A percentile compares a stretch with the other conserved stretches of the same genome.
These are phyloP conservation scores for Chlorops oryzae DNA, from an alignment of 1,140 invertebrate genomes.

Conservation along the genomic window DNA sequence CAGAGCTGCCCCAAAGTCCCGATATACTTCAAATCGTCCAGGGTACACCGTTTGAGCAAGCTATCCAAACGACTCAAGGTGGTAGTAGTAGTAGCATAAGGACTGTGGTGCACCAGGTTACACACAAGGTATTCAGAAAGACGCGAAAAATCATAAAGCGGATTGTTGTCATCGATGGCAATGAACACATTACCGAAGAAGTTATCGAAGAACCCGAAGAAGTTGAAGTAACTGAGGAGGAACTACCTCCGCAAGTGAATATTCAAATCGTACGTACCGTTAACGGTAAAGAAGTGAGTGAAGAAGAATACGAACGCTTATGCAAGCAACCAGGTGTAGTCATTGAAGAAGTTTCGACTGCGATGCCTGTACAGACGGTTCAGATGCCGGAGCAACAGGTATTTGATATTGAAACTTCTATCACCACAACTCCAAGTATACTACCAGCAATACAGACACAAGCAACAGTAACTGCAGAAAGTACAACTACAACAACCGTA, in stretches of 20 bases:
- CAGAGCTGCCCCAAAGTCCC: conserved; percentile 26
- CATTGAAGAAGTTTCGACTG: conserved; percentile 43
- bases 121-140: conserved; percentile 66
- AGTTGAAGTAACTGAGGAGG: conserved; percentile 68
- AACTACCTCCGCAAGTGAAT: conserved; percentile 63
- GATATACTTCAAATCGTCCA: too few relatives aligned
- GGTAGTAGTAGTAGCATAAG: conserved; percentile 49
- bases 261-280: conserved; percentile 62
- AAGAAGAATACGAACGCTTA: conserved; percentile 46
- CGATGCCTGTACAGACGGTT: conserved; percentile 10
- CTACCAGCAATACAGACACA: conserved; percentile 20
- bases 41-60: conserved; percentile 20
- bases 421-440: conserved; percentile 33
- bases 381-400: conserved; percentile 36
- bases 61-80: conserved; percentile 22
- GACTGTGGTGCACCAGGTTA: conserved; percentile 73
- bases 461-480: conserved; percentile 19
- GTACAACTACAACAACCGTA: conserved; percentile 26
- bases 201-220: conserved; percentile 76
- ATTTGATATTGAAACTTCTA: conserved; percentile 45
- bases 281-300: conserved; percentile 51
- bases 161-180: conserved; percentile 71
- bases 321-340: conserved; percentile 37
- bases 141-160: conserved; percentile 66
- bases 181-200: conserved; percentile 75